These are phyloP conservation scores for Smithornis capensis DNA, from an alignment of 2,113 vertebrate species.

Conservation along the genomic window DNA sequence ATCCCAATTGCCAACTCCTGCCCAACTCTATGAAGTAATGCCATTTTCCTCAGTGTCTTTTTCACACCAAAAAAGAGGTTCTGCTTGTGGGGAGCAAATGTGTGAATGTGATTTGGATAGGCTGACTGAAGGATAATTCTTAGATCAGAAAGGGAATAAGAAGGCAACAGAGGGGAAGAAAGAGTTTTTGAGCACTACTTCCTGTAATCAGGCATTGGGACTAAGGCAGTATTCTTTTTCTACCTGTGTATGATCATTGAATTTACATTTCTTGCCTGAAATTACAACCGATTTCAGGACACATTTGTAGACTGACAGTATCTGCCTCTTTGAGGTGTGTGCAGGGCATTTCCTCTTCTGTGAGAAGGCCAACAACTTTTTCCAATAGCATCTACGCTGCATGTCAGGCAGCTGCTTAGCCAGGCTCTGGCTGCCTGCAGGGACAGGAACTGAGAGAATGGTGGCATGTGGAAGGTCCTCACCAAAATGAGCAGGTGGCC, in stretches of 20 bases:
- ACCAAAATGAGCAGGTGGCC: background rate
- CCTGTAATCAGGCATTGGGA: background rate
- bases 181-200: background rate
- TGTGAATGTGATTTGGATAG: background rate
- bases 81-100: background rate
- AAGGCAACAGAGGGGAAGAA: background rate
- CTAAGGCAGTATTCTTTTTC: background rate
- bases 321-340: background rate
- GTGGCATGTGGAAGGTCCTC: background rate
- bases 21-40: background rate
- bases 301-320: fast-evolving
- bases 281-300: background rate
- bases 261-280: background rate
- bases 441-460: background rate
- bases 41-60: background rate
- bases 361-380: background rate
- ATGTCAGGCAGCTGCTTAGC: background rate
- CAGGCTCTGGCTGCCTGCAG: background rate
- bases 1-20: background rate
- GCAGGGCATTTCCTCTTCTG: background rate
- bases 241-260: background rate
- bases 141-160: background rate
- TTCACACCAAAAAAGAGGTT: background rate
- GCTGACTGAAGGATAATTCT: background rate
- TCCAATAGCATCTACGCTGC: no score